These are phyloP conservation scores for Malurus splendens DNA, from an alignment of 2,797 vertebrate genomes.

Conservation along the genomic window DNA sequence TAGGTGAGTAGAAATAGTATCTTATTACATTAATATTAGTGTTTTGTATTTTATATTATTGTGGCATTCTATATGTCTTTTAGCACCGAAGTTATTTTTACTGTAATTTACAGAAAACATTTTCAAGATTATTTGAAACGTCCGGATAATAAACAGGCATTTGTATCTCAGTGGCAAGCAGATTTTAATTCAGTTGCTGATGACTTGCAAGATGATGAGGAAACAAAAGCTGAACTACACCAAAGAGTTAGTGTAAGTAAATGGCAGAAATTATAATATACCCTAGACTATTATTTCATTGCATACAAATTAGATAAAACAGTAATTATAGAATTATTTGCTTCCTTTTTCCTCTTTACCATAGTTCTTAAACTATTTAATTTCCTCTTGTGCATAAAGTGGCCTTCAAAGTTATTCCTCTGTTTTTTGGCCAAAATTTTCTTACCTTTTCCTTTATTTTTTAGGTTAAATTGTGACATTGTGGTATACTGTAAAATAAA, in stretches of 20 bases:
- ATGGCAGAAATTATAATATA: not conserved
- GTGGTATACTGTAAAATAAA: not conserved
- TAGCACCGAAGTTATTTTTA: not conserved
- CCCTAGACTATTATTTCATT: not conserved
- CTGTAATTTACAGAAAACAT: slow-evolving; percentile 46
- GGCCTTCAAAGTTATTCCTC: not conserved
- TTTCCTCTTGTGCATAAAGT: not conserved
- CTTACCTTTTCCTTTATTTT: not conserved
- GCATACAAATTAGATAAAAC: not conserved
- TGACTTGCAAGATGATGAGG: slow-evolving; percentile 83
- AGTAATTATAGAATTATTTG: not conserved
- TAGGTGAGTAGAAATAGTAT: slow-evolving; percentile 70
- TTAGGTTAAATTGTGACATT: not conserved
- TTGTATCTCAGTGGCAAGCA: slow-evolving; percentile 86
- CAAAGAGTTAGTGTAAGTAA: slow-evolving; percentile 83
- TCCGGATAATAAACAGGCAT: slow-evolving; percentile 87
- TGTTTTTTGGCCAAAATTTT: not conserved
- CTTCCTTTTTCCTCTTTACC: not conserved
- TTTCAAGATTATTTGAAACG: slow-evolving; percentile 77
- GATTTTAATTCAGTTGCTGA: slow-evolving; percentile 83
- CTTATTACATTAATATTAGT: not conserved
- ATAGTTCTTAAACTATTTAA: not conserved
- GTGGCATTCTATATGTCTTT: not conserved
- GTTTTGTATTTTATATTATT: not conserved
- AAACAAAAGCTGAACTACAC: slow-evolving; percentile 88